Conservation (phyloP, 2,113 vertebrate species). For the Bufo bufo region DNA sequence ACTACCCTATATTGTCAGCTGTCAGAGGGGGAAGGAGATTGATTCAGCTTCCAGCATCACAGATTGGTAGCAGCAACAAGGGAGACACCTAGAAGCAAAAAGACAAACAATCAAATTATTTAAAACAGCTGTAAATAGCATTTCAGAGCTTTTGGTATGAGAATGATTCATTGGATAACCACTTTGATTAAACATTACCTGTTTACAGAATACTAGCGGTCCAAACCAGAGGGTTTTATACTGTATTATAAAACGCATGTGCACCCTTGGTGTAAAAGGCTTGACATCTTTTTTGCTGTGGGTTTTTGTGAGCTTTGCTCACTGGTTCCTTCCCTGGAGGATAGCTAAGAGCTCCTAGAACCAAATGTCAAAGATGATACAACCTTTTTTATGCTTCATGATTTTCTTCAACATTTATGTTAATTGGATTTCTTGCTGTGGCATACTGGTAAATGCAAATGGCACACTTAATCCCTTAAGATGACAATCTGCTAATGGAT, state of each 20-base stretch:
- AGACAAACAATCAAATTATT: too few relatives aligned
- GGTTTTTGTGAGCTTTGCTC: conserved; percentile 3
- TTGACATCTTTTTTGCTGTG: conserved; percentile 19
- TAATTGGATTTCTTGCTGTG: conserved; percentile 53
- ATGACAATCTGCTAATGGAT: conserved; percentile 55
- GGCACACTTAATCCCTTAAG: conserved; percentile 48
- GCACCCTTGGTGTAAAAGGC: background rate
- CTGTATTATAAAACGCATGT: background rate
- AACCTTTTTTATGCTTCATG: conserved; percentile 48
- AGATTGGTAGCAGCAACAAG: too few relatives aligned
- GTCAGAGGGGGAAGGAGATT: too few relatives aligned
- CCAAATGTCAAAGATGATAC: conserved; percentile 50
- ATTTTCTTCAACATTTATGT: conserved; percentile 54
- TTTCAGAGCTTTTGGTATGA: too few relatives aligned
- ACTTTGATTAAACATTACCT: conserved; percentile 23
- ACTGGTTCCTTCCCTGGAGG: conserved; percentile 25
- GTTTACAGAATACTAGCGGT: background rate
- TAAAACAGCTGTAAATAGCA: too few relatives aligned
- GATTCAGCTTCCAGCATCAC: too few relatives aligned
- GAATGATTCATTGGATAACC: too few relatives aligned
- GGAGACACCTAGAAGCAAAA: too few relatives aligned
- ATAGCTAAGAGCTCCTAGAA: conserved; percentile 36
- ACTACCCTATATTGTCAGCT: too few relatives aligned
- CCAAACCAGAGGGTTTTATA: background rate
- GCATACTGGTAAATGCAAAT: conserved; percentile 53